A percentile compares a stretch with the other conserved stretches of the same genome.
Evolutionary conservation across 2,888 invertebrate genomes (phyloP).

Genomic region (Prostheceraeus crozeri): DNA sequence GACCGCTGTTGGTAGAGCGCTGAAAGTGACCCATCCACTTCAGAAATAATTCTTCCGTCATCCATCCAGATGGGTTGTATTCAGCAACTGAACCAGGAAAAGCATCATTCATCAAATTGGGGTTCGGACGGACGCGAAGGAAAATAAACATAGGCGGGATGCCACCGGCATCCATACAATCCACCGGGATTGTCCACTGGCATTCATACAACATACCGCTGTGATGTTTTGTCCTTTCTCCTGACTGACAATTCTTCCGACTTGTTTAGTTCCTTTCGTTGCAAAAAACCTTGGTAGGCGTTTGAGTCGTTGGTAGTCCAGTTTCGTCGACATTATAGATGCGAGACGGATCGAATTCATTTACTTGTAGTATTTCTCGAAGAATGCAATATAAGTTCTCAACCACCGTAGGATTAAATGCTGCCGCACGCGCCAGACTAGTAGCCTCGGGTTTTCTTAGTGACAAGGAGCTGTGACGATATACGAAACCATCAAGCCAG

Average conservation of each 20-base stretch:
- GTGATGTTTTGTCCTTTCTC: conserved; percentile 20
- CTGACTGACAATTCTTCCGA: conserved; percentile 7
- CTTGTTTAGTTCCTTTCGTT: conserved; percentile 5
- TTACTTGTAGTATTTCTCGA: conserved; percentile 31
- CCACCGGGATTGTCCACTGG: conserved; percentile 11
- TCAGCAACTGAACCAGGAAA: not conserved
- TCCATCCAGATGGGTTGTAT: conserved; percentile 16
- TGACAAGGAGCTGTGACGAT: conserved; percentile 33
- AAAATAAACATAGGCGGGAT: conserved; percentile 13
- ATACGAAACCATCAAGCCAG: conserved; percentile 22
- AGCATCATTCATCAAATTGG: conserved; percentile 6
- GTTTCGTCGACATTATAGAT: conserved; percentile 42
- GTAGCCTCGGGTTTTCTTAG: conserved; percentile 41
- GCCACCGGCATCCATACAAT: too few species aligned
- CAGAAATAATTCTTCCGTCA: conserved; percentile 16
- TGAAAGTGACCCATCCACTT: conserved; percentile 7
- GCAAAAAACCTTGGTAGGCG: conserved; percentile 37
- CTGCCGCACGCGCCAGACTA: conserved; percentile 40
- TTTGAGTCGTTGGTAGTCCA: conserved; percentile 41
- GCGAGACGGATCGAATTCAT: conserved; percentile 37
- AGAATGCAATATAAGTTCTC: conserved; percentile 41
- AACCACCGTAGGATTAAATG: conserved; percentile 40
- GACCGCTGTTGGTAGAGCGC: not conserved
- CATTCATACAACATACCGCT: conserved; percentile 6
- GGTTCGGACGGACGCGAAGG: conserved; percentile 9